A percentile compares a stretch with the other conserved stretches of the same genome.
phyloP scores from a whole-genome alignment of 23 tunicate species.

The Trididemnum nubilum region DNA sequence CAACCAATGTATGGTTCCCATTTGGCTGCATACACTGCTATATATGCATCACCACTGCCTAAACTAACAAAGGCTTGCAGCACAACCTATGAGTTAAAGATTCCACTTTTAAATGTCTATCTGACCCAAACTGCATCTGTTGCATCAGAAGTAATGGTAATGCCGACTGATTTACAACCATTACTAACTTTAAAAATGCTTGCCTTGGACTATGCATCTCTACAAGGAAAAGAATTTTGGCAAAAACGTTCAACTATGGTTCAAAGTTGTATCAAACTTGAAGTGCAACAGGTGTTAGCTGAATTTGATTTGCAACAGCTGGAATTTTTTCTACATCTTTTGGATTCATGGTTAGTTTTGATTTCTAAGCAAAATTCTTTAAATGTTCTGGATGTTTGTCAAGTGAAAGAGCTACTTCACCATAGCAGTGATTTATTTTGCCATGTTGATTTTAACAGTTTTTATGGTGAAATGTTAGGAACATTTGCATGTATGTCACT shows the following conservation, averaged over 20 bases:
- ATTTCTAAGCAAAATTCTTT: background rate
- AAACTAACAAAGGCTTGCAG: conserved; percentile 40
- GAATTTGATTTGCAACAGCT: conserved; percentile 9
- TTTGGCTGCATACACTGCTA: conserved; percentile 52
- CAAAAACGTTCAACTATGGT: conserved; percentile 41
- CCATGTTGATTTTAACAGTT: background rate
- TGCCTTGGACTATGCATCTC: conserved; percentile 8
- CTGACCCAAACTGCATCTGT: conserved; percentile 7
- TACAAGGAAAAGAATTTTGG: conserved; percentile 56
- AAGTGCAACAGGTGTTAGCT: background rate
- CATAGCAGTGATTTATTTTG: background rate
- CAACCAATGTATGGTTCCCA: conserved; percentile 79
- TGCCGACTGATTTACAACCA: conserved; percentile 1
- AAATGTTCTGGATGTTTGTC: conserved; percentile 44
- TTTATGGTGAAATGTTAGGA: conserved; percentile 21
- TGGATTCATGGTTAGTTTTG: conserved; percentile 61
- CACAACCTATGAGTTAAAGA: conserved; percentile 23
- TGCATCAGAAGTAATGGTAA: background rate
- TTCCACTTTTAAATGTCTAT: conserved; percentile 3
- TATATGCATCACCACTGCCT: conserved; percentile 39
- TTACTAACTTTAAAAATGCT: background rate
- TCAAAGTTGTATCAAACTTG: conserved; percentile 20
- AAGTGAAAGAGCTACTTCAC: background rate
- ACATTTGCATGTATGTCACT: conserved; percentile 34
- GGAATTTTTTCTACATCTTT: conserved; percentile 43